Conservation (phyloP, 2,888 invertebrate genomes). For the Pecten maximus region DNA sequence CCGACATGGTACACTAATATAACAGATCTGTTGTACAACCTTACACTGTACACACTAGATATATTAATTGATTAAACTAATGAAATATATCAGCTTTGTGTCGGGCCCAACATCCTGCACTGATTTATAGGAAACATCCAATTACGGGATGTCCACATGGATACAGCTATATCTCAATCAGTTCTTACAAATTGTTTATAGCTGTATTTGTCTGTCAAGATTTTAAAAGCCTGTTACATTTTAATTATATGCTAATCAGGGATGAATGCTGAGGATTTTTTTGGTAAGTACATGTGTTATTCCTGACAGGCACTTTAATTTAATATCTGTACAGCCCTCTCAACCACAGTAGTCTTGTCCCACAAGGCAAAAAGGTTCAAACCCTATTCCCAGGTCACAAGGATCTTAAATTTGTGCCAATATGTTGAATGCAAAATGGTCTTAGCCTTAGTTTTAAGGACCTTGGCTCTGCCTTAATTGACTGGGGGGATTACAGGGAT, state of each 20-base stretch:
- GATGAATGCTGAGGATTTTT: slow-evolving; percentile 57
- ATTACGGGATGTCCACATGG: no score
- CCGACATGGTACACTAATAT: neutral
- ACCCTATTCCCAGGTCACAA: neutral
- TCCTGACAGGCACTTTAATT: neutral
- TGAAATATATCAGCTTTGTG: no score
- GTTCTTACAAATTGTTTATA: no score
- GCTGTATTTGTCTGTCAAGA: no score
- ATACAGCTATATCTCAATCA: no score
- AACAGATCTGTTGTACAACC: neutral
- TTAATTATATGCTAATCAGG: slow-evolving; percentile 46
- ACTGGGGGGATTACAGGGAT: no score
- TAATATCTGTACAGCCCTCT: neutral
- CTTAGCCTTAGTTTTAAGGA: no score
- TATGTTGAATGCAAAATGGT: no score
- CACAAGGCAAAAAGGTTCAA: neutral
- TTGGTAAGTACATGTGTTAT: slow-evolving; percentile 61
- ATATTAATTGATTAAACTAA: no score
- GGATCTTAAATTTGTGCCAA: neutral
- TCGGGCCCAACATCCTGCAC: no score
- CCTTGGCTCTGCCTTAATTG: no score
- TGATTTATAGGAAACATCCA: no score
- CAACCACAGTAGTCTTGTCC: neutral
- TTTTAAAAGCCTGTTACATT: neutral
- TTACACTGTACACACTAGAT: neutral